Evolutionary conservation across 1,140 invertebrate genomes (phyloP), one percentile per base, ranked within the genome.

Genomic region (Calliopsis andreniformis): DNA sequence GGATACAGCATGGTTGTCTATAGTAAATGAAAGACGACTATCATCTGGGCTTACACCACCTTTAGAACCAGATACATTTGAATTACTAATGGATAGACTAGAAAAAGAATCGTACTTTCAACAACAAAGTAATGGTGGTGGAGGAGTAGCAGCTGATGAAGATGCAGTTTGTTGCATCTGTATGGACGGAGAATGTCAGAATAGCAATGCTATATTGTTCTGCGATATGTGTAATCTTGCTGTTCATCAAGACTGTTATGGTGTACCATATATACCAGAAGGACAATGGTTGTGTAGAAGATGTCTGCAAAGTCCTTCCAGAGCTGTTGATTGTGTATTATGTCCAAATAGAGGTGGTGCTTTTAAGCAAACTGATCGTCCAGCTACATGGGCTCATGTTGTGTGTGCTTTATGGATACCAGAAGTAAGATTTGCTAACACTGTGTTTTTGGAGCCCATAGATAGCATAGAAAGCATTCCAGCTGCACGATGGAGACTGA

Each of bases 221-320:
- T 99, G 99, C 93, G 99, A 99, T 92, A 99, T 99, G 98, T 99
- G 98, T 92, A 99, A 99, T 93, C 93, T 99, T 35, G 98, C 98
- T 23, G 98, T 99, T 23, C 98, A 99, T 93, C 98, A 99, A 92
- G 99, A 99, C 92, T 99, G 99, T 89, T 99, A 99, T 92, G 99
- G 99, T 59, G 98, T 99, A 8, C 98, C 98, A 20, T 99, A 99
- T 88, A 99, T 99, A 87, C 99, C 99, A 0, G 98, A 99, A 91
- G 98, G 98, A 23, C 98, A 99, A 89, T 99, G 99, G 99, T 92
- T 99, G 18, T 99, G 99, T 91, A 94, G 98, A 59, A 89, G 95
- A 76, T 99, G 99, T 92, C 92, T 99, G 6, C 97, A 99, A 87
- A 99, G 98, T 63, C 98, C 99, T 7, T 99, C 98, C 2, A 92